phyloP scores from a whole-genome alignment of 53 echinoderm and acorn worm genomes.

The Luidia sarsii region DNA sequence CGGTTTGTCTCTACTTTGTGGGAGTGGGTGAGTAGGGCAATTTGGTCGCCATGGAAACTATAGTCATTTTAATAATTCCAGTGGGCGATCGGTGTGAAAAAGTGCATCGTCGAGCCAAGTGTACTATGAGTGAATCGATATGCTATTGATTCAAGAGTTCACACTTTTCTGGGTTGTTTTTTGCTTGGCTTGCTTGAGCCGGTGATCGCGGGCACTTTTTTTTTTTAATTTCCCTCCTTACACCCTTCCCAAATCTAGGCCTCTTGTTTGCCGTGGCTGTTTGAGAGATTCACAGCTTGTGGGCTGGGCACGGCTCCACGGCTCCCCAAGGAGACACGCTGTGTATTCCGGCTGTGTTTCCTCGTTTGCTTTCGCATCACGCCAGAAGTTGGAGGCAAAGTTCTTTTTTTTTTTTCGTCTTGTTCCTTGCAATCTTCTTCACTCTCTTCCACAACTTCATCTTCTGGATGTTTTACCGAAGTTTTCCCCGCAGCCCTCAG shows the following conservation, averaged over 20 bases:
- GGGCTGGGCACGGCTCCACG: slow-evolving; percentile 2
- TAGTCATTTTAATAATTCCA: slow-evolving; percentile 27
- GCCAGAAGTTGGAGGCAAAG: slow-evolving; percentile 4
- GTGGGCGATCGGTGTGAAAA: slow-evolving; percentile 34
- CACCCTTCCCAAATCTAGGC: background rate
- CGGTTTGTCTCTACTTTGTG: slow-evolving; percentile 10
- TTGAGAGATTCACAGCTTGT: background rate
- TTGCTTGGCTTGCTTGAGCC: slow-evolving; percentile 9
- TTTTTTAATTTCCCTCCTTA: background rate
- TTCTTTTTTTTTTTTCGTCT: background rate
- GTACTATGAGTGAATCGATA: slow-evolving; percentile 54
- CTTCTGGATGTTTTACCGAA: too few relatives aligned
- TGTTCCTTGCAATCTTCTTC: background rate
- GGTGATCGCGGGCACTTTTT: background rate
- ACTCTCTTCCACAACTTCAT: too few relatives aligned
- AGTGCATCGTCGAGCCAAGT: slow-evolving; percentile 50
- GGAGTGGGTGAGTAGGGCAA: slow-evolving; percentile 7
- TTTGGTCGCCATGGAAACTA: slow-evolving; percentile 22
- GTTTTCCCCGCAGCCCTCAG: too few relatives aligned
- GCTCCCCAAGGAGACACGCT: slow-evolving; percentile 22
- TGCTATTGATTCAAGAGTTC: slow-evolving; percentile 47
- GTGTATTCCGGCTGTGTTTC: slow-evolving; percentile 33
- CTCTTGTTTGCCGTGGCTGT: slow-evolving; percentile 17
- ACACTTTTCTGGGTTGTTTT: slow-evolving; percentile 49
- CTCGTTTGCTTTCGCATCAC: background rate